Evolutionary conservation across 2,113 vertebrate genomes (phyloP), one percentile per base, ranked within the genome.

Genomic region (Microtus oregoni): DNA sequence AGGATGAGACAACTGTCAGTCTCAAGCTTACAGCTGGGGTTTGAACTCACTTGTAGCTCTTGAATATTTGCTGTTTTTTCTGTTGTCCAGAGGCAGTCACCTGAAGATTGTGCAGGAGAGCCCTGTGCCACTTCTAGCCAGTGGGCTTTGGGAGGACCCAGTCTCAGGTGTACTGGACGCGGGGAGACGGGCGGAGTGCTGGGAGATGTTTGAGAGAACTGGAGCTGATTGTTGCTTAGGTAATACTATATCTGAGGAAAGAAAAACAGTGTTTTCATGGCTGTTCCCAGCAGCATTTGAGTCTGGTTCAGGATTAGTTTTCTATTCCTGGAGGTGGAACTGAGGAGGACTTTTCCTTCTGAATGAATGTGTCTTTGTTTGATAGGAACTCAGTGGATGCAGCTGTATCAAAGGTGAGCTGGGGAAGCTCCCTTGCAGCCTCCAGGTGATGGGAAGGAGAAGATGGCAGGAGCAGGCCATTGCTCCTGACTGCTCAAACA

Each of bases 291-390:
- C 38, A 50, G 83, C 24, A 0, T 87, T 86, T 47, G 44, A 28
- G 9, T 91, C 85, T 70, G 61, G 68, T 81, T 91, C 12, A 24
- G 75, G 92, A 68, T 96, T 82, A 91, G 13, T 73, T 93, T 95
- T 94, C 93, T 89, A 0, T 87, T 91, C 55, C 5, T 38, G 92
- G 92, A 95, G 95, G 93, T 89, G 78, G 77, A 92, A 89, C 58
- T 47, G 32, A 92, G 79, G 38, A 47, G 41, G 70, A 68, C 83
- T 90, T 96, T 92, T 77, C 72, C 76, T 92, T 88, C 47, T 61
- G 75, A 93, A 73, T 83, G 79, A 94, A 96, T 93, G 88, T 67
- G 58, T 41, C 72, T 96, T 96, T 96, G 94, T 96, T n/a, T 38
- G n/a, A 38, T 83, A 92, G 68, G 86, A 67, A 58, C 41, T 58